Base-by-base conservation (phyloP, 2,797 vertebrate species). In the Mareca penelope region DNA sequence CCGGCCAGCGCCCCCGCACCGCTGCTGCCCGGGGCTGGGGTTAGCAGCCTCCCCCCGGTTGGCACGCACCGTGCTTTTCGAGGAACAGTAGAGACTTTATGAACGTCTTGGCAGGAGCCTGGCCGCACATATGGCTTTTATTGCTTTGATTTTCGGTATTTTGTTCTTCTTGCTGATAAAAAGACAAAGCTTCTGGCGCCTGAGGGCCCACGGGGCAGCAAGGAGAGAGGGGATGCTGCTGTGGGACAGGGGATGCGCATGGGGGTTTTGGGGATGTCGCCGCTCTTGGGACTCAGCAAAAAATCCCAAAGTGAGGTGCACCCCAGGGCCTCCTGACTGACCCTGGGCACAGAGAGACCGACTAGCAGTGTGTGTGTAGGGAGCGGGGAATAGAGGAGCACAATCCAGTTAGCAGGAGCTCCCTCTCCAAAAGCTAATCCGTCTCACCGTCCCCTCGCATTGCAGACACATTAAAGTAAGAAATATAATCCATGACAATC, bases 401-500 rank as follows among this genome's bases (percentile, higher is more conserved):
- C 94, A 94, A 94, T 55, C 84, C 75, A 88, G 91, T 93, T 88
- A 96, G 85, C 70, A 90, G 57, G 65, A 95, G 65, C 75, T 70
- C 72, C 94, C 44, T 52, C 73, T 96, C 84, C 90, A 93, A 92
- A 92, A 96, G 82, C 79, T 75, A 96, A 70, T 85, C 84, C 21
- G 0, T 68, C 88, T 95, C 90, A 59, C 81, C 57, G 31, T 91
- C 82, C 94, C 86, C 95, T 94, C 84, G 53, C 78, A 91, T 50
- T 95, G 91, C 92, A 98, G 96, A 96, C 94, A 88, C 90, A 76
- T 96, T 96, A 96, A 96, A 97, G 85, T 93, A 85, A 95, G 95
- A 96, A 97, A 97, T 89, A 87, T 70, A 97, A 96, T 94, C 92
- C 85, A 48, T 93, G 93, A 95, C 94, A 96, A 97, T 97, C 88